Conservation (phyloP, 2,113 vertebrate species). For the Semicossyphus pulcher region DNA sequence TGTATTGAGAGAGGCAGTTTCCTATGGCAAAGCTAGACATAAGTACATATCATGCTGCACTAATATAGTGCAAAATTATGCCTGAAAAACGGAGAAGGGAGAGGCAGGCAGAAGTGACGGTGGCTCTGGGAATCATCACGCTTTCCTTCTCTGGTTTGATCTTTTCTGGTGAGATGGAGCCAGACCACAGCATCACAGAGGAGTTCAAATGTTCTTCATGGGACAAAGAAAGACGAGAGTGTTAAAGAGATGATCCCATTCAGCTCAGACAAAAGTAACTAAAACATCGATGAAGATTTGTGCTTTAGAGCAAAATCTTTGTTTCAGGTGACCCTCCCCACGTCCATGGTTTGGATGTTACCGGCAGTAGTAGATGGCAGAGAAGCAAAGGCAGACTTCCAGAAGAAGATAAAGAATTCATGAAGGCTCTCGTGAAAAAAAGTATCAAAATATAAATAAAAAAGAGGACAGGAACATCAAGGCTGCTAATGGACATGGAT, state of each 20-base stretch:
- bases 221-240: neutral
- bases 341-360: conserved; percentile 27
- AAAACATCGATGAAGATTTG: conserved; percentile 34
- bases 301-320: conserved; percentile 50
- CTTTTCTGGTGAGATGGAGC: neutral
- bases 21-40: conserved; percentile 91
- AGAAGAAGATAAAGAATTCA: conserved; percentile 67
- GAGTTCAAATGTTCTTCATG: neutral
- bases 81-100: conserved; percentile 80
- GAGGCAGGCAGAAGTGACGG: conserved; percentile 84
- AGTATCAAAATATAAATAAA: conserved; percentile 52
- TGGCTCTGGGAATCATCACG: conserved; percentile 19
- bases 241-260: conserved; percentile 8
- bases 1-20: conserved; percentile 91
- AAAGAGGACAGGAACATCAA: conserved; percentile 33
- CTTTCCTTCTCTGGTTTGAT: conserved; percentile 2
- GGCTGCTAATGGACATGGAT: conserved; percentile 59
- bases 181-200: conserved; percentile 2
- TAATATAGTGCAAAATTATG: conserved; percentile 99
- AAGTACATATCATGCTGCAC: conserved; percentile 96
- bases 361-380: conserved; percentile 50
- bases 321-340: conserved; percentile 21
- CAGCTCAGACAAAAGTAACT: neutral
- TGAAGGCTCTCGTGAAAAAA: conserved; percentile 80
- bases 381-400: conserved; percentile 78